These are phyloP conservation scores for Euborellia annulipes DNA, from an alignment of 1,140 invertebrate genomes.

Conservation along the genomic window DNA sequence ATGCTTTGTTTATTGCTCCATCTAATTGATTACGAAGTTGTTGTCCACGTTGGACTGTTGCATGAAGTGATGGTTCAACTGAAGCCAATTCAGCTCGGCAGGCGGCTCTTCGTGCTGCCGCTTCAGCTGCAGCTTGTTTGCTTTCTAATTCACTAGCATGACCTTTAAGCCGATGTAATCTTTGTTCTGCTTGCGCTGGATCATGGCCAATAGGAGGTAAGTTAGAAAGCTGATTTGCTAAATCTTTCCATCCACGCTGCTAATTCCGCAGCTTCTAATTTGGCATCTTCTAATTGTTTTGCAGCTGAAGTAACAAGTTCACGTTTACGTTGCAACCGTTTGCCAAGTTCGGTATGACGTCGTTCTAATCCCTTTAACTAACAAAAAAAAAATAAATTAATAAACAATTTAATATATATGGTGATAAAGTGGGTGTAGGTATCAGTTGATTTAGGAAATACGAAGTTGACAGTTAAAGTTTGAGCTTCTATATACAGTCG, in stretches of 20 bases:
- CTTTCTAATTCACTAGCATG: neutral
- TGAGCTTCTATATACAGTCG: too few species aligned
- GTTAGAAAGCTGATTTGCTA: slow-evolving; percentile 17
- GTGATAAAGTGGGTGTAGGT: too few species aligned
- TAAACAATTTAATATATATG: too few species aligned
- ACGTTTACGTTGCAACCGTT: slow-evolving; percentile 64
- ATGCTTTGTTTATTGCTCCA: too few species aligned
- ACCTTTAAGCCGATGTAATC: too few species aligned
- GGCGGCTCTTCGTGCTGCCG: too few species aligned
- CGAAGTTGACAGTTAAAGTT: too few species aligned
- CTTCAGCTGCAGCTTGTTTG: neutral
- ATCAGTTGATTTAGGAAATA: too few species aligned
- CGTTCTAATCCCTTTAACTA: slow-evolving; percentile 65
- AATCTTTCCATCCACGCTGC: slow-evolving; percentile 25
- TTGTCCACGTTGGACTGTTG: too few species aligned
- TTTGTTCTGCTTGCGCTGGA: neutral
- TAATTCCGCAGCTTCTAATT: slow-evolving; percentile 17
- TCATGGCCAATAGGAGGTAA: slow-evolving; percentile 17
- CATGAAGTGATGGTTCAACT: too few species aligned
- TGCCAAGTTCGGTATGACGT: slow-evolving; percentile 63
- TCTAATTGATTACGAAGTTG: too few species aligned
- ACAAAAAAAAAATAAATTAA: slow-evolving; percentile 17
- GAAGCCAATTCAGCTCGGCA: too few species aligned
- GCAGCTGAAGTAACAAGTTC: slow-evolving; percentile 64
- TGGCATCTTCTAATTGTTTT: slow-evolving; percentile 60